Conservation (phyloP, 1,140 invertebrate species). For the Heliothis virescens region DNA sequence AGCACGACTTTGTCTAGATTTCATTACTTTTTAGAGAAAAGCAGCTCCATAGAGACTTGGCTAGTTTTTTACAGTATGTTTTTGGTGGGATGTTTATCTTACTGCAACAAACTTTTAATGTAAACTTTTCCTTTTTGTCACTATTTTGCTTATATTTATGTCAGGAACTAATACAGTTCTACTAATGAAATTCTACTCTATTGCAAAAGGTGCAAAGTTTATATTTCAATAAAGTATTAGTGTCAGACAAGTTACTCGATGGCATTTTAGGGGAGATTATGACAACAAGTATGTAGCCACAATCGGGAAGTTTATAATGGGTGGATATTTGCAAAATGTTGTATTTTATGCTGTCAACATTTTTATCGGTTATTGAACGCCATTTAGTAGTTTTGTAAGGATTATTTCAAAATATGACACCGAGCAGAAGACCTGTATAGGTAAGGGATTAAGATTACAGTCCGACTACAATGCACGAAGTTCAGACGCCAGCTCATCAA, state of each 20-base stretch:
- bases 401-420: too few relatives aligned
- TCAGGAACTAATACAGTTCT: slow-evolving; percentile 15
- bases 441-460: too few relatives aligned
- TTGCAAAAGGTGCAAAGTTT: background rate
- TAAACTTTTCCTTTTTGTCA: slow-evolving; percentile 14
- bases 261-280: slow-evolving; percentile 38
- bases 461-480: too few relatives aligned
- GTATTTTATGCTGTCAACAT: background rate
- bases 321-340: background rate
- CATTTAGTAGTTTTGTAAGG: too few relatives aligned
- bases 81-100: too few relatives aligned
- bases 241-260: slow-evolving; percentile 25
- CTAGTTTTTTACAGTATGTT: too few relatives aligned
- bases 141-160: slow-evolving; percentile 23
- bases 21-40: too few relatives aligned
- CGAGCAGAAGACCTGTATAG: too few relatives aligned
- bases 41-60: too few relatives aligned
- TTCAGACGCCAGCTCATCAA: too few relatives aligned
- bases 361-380: background rate
- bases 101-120: background rate
- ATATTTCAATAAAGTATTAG: background rate
- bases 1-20: too few relatives aligned
- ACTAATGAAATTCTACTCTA: background rate
- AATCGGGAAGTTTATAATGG: slow-evolving; percentile 19
- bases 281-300: slow-evolving; percentile 20